Evolutionary conservation across 2,888 invertebrate species (phyloP), one percentile per base, ranked within the genome.

Genomic region (Nineta flava): DNA sequence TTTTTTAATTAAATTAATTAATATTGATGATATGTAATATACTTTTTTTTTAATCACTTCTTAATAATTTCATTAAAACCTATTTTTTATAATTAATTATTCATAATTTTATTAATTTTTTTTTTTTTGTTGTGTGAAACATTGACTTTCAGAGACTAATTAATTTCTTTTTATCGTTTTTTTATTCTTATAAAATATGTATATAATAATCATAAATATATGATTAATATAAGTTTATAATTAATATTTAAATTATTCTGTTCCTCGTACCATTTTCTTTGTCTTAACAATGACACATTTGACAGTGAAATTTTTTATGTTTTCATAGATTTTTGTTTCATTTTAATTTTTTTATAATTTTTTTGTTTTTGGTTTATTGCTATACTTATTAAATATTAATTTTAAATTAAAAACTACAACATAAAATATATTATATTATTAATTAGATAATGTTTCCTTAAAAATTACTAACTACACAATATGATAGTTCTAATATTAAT

Each of bases 391-490:
- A 38, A 38, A 13, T 13, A n/a, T 38, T 38, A 38, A 7, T 38
- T 38, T 38, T 12, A 13, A 38, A 38, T 38, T 13, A 15, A 38
- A n/a, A 38, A 13, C 38, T 38, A 38, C 45, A 51, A 51, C 49
- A 44, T 52, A 52, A 57, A 60, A 58, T 56, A 57, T 58, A 59
- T 58, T 56, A 57, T 58, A 59, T 58, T 56, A 59, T 57, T 57
- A 55, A 56, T 55, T 54, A 26, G 47, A 21, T 40, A 21, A 16
- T 42, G 41, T 42, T 48, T 41, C 21, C 35, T 47, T 47, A 47
- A 34, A 16, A 35, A 34, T 16, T 47, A 47, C 13, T 15, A 35
- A 47, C 47, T 47, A 47, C 16, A 47, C 17, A 47, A 21, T 31
- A 31, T 26, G 26, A 26, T 26, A 6, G 7, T 26, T 26, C 26